Conservation (phyloP, 2,797 vertebrate species). For the Hirundo rustica region DNA sequence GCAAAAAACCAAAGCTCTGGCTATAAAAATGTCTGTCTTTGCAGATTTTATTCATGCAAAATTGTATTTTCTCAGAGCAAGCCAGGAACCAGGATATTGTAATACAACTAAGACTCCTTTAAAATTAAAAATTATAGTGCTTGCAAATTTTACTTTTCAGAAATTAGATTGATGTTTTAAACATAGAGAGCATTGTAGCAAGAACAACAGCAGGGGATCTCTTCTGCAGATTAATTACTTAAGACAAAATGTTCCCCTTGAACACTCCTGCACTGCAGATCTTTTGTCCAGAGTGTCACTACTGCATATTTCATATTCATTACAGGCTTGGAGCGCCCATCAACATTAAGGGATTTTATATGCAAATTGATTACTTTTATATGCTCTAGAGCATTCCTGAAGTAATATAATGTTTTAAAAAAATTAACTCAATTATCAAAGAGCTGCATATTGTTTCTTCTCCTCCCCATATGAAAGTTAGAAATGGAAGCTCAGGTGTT, state of each 20-base stretch:
- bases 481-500: slow-evolving; percentile 31
- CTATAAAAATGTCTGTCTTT: not conserved
- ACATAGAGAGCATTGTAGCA: slow-evolving; percentile 49
- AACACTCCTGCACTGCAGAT: slow-evolving; percentile 70
- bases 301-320: slow-evolving; percentile 54
- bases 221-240: slow-evolving; percentile 73
- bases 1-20: not conserved
- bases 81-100: slow-evolving; percentile 2
- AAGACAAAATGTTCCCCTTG: slow-evolving; percentile 68
- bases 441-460: slow-evolving; percentile 46
- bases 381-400: slow-evolving; percentile 58
- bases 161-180: slow-evolving; percentile 68
- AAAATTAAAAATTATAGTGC: slow-evolving; percentile 51
- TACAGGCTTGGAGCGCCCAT: slow-evolving; percentile 50
- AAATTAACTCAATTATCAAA: slow-evolving; percentile 59
- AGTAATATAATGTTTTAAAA: not conserved
- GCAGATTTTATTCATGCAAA: slow-evolving; percentile 15
- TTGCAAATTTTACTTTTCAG: slow-evolving; percentile 65
- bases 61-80: slow-evolving; percentile 18
- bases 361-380: slow-evolving; percentile 68
- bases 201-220: slow-evolving; percentile 67
- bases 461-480: not conserved
- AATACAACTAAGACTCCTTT: slow-evolving; percentile 51
- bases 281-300: slow-evolving; percentile 68
- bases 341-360: slow-evolving; percentile 61